Conservation (phyloP, 2,797 vertebrate genomes). For the Coccyzus lansbergi region DNA sequence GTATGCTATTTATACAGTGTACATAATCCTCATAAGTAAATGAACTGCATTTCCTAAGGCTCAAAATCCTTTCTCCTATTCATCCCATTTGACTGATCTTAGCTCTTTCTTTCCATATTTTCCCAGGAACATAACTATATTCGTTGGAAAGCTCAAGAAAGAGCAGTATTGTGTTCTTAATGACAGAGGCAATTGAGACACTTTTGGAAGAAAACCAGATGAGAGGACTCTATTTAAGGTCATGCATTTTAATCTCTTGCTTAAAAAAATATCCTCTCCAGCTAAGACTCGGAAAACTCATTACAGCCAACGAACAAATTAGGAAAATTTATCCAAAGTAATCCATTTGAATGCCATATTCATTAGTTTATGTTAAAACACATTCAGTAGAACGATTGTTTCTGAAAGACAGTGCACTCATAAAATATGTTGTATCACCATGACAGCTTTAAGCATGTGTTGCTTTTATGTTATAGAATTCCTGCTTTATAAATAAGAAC, state of each 20-base stretch:
- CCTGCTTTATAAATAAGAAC: constrained; percentile 53
- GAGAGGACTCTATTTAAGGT: constrained; percentile 63
- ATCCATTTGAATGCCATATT: background rate
- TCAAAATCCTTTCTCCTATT: constrained; percentile 58
- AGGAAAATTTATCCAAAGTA: constrained; percentile 35
- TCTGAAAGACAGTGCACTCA: constrained; percentile 39
- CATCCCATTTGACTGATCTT: constrained; percentile 27
- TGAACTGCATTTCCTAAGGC: constrained; percentile 37
- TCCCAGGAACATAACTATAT: constrained; percentile 68
- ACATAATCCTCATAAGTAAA: constrained; percentile 51
- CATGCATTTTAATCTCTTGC: constrained; percentile 69
- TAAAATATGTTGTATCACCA: background rate
- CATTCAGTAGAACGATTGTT: background rate
- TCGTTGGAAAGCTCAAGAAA: constrained; percentile 68
- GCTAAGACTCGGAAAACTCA: constrained; percentile 59
- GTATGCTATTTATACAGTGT: constrained; percentile 33
- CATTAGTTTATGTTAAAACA: constrained; percentile 18
- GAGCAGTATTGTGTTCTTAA: constrained; percentile 68
- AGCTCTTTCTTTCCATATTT: constrained; percentile 65
- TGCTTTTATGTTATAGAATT: constrained; percentile 51
- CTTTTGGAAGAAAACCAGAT: constrained; percentile 70
- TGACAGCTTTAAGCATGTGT: constrained; percentile 29
- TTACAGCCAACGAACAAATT: constrained; percentile 46
- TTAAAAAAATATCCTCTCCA: constrained; percentile 55
- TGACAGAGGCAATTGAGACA: constrained; percentile 70